Evolutionary conservation across 2,113 vertebrate genomes (phyloP).

Genomic region (Neodon shergylaensis): DNA sequence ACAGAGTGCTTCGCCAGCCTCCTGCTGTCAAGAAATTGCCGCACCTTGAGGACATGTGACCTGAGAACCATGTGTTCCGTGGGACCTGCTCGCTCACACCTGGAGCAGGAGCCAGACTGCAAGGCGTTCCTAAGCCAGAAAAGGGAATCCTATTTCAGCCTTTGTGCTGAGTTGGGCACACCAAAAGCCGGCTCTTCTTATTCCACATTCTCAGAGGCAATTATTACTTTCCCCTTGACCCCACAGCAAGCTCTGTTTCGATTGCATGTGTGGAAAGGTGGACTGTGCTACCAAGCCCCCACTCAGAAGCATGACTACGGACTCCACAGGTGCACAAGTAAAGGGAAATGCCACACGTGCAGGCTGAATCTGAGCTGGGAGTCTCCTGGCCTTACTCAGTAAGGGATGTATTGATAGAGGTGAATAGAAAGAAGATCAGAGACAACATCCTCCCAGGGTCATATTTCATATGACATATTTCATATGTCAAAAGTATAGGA

Average conservation of each 20-base stretch:
- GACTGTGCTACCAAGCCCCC: not conserved
- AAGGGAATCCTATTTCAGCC: not conserved
- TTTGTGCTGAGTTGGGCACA: not conserved
- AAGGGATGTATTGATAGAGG: not conserved
- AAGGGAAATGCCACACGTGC: not conserved
- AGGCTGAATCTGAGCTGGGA: not conserved
- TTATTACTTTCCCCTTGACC: not conserved
- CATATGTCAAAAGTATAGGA: not conserved
- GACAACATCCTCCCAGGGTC: not conserved
- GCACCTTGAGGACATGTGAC: not conserved
- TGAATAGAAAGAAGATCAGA: not conserved
- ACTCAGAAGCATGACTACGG: not conserved
- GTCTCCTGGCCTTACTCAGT: not conserved
- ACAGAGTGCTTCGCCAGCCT: not conserved
- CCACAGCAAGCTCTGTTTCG: not conserved
- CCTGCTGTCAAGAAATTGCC: not conserved
- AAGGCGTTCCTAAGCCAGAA: not conserved
- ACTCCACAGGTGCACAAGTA: not conserved
- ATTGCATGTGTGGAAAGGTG: not conserved
- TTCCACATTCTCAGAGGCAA: not conserved
- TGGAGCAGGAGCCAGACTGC: not conserved
- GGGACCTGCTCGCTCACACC: not conserved
- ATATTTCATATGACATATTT: not conserved
- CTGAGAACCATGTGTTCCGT: not conserved
- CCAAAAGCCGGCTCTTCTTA: not conserved